Evolutionary conservation across 2,113 vertebrate genomes (phyloP), one percentile per base, ranked within the genome.

Genomic region (Uria aalge): DNA sequence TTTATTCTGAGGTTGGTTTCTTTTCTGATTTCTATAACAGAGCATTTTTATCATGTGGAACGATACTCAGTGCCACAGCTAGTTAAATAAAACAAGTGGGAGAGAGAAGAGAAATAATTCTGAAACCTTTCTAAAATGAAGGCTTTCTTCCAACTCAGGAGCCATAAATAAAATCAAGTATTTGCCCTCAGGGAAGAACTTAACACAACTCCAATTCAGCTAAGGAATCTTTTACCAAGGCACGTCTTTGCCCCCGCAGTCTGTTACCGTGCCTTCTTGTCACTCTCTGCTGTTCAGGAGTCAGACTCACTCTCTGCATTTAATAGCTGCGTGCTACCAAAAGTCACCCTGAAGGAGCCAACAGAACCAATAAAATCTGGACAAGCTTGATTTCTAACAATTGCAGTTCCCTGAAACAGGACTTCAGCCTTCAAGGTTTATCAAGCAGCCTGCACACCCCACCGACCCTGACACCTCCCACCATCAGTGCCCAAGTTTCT

Each of bases 81-180:
- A 68, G 60, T 94, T 95, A 93, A 91, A 77, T 76, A 81, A 80
- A 92, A 88, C 76, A 93, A 94, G 50, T 50, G 66, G 50, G 64
- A 79, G 53, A 85, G 68, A 72, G 68, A 78, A 66, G 85, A 81
- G 55, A 84, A 92, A 74, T 47, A 59, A 83, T 82, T 90, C 80
- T 84, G 80, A 94, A 92, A 68, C 63, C 73, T 71, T 55, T 76
- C 16, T 34, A 64, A 95, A 96, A 83, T 36, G 52, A 93, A 97
- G 48, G 63, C 52, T 92, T 90, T 93, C 78, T 90, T 85, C 66
- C 71, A 90, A 43, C 62, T 93, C 74, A 17, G 74, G 50, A 94
- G 67, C 45, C 90, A 88, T 88, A 96, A 96, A 94, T 95, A 90
- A 95, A 96, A 93, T 71, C 71, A 94, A 94, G 72, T 83, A 93